Conservation (phyloP, 2,113 vertebrate genomes). For the Axis porcinus region DNA sequence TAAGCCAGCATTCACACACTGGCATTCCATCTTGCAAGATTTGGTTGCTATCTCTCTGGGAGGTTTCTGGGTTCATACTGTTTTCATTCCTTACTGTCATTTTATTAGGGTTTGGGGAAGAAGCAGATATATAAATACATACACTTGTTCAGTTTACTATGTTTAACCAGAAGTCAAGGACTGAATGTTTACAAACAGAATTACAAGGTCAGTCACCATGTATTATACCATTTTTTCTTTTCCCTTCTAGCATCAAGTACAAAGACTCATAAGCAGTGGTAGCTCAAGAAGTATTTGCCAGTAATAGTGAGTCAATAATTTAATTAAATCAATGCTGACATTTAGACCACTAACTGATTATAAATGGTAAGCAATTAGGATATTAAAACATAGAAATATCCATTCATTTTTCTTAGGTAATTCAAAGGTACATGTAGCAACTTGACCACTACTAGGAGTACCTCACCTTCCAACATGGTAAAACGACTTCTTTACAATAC, state of each 20-base stretch:
- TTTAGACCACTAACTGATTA: background rate
- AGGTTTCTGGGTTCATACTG: background rate
- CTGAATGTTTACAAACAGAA: conserved; percentile 28
- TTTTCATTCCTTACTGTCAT: background rate
- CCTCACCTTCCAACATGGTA: background rate
- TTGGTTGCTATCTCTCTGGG: background rate
- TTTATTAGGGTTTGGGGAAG: conserved; percentile 33
- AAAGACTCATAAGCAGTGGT: background rate
- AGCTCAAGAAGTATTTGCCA: background rate
- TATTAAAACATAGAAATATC: background rate
- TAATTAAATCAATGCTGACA: background rate
- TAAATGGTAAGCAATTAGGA: background rate
- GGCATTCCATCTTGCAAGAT: background rate
- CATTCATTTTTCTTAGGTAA: background rate
- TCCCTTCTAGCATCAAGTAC: background rate
- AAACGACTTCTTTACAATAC: background rate
- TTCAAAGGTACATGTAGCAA: background rate
- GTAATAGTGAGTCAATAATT: background rate
- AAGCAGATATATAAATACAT: background rate
- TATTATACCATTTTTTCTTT: background rate
- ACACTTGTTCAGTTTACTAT: conserved; percentile 35
- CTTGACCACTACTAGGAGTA: background rate
- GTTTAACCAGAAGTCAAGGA: conserved; percentile 10
- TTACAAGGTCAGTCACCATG: background rate
- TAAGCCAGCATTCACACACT: background rate